These are phyloP conservation scores for Lacerta viridis DNA, from an alignment of 2,797 vertebrate species.

Conservation along the genomic window DNA sequence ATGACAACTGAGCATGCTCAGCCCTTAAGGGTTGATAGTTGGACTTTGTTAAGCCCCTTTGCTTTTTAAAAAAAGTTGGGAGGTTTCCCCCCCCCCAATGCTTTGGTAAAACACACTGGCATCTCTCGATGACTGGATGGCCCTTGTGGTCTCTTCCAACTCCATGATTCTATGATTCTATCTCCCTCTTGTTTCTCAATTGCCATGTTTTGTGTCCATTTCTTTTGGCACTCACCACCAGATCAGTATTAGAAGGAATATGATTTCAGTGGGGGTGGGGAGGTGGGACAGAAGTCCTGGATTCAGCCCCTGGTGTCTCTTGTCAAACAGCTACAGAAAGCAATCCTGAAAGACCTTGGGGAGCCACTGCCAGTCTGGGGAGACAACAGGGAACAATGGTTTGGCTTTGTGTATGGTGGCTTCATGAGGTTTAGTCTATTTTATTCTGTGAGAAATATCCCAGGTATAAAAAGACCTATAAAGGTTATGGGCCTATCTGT, in stretches of 20 bases:
- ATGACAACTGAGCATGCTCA: too few species aligned
- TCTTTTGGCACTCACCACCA: not conserved
- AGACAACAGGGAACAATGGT: too few species aligned
- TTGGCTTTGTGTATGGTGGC: too few species aligned
- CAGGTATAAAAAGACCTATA: not conserved
- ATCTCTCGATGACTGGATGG: too few species aligned
- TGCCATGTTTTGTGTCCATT: not conserved
- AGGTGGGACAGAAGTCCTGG: too few species aligned
- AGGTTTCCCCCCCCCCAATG: too few species aligned
- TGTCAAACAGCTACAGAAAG: not conserved
- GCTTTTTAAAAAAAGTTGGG: too few species aligned
- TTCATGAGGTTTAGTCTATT: not conserved
- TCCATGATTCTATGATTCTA: too few species aligned
- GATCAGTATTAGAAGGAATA: not conserved
- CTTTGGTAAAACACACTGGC: not conserved
- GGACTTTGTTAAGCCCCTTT: too few species aligned
- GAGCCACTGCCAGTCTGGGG: not conserved
- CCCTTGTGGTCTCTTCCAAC: too few species aligned
- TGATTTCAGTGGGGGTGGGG: too few species aligned
- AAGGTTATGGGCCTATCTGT: conserved; percentile 12
- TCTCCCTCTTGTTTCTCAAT: not conserved
- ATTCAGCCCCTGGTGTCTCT: not conserved
- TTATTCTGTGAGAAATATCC: conserved; percentile 13
- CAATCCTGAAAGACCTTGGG: not conserved
- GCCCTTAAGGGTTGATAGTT: too few species aligned